Evolutionary conservation across 2,888 invertebrate species (phyloP).

Genomic region (Alcis repandata): DNA sequence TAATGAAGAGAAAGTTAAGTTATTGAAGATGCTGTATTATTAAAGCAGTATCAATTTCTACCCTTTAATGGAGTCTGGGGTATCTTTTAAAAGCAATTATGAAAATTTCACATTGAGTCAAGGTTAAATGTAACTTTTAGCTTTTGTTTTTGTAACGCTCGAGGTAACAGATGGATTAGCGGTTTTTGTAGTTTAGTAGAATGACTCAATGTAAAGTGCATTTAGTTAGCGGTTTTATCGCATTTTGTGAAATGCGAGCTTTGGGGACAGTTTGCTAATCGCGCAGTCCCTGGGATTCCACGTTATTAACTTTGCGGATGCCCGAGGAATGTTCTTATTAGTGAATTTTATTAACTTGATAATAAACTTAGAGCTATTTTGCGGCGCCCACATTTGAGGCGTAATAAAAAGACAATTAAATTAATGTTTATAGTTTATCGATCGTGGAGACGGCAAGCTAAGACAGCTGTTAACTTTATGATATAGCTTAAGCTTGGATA

Average conservation of each 20-base stretch:
- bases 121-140: not conserved
- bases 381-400: conserved; percentile 22
- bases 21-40: conserved; percentile 33
- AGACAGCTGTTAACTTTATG: not conserved
- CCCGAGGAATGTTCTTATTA: conserved; percentile 58
- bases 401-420: conserved; percentile 28
- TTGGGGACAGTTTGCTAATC: conserved; percentile 55
- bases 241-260: conserved; percentile 59
- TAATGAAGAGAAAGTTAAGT: conserved; percentile 36
- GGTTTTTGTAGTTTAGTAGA: conserved; percentile 56
- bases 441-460: conserved; percentile 4
- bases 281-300: conserved; percentile 47
- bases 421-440: conserved; percentile 31
- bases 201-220: conserved; percentile 52
- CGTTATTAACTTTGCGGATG: conserved; percentile 53
- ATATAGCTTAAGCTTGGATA: too few species aligned
- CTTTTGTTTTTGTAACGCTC: not conserved
- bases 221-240: conserved; percentile 27
- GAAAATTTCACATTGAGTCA: not conserved
- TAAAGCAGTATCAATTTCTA: conserved; percentile 27
- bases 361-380: conserved; percentile 44
- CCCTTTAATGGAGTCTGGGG: not conserved
- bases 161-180: conserved; percentile 48
- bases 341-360: conserved; percentile 53
- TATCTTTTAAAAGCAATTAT: conserved; percentile 4